Percentiles rank a stretch among this genome's conserved stretches.
These are phyloP conservation scores for Rhogogaster chlorosoma DNA, from an alignment of 2,888 invertebrate species.

Conservation along the genomic window DNA sequence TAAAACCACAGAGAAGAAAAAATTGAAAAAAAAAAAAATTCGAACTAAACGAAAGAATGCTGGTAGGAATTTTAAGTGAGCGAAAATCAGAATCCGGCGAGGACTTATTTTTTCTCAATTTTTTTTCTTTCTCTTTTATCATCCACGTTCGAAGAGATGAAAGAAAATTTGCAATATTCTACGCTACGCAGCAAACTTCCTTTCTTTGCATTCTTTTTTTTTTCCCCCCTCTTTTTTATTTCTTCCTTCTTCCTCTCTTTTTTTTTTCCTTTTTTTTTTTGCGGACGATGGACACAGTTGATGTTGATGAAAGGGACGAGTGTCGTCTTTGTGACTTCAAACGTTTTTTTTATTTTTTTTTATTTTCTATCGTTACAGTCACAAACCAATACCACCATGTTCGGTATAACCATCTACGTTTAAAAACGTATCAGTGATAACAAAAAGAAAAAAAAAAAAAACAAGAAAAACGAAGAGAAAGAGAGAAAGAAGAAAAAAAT, in stretches of 20 bases:
- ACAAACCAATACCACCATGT: background rate
- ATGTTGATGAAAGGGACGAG: slow-evolving; percentile 6
- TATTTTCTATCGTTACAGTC: background rate
- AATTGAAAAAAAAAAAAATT: background rate
- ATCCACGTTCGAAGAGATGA: background rate
- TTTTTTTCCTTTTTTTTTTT: background rate
- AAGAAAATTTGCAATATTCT: background rate
- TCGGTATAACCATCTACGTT: background rate
- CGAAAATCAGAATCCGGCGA: background rate
- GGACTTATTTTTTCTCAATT: background rate
- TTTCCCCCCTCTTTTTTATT: background rate
- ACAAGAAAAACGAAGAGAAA: background rate
- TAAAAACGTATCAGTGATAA: background rate
- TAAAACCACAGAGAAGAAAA: background rate
- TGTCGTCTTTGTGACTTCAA: slow-evolving; percentile 23
- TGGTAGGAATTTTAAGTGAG: background rate
- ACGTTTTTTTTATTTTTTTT: background rate
- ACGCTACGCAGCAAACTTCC: background rate
- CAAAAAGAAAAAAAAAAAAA: background rate
- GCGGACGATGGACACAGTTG: slow-evolving; percentile 4
- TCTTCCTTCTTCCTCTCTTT: background rate
- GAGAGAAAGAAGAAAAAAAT: background rate
- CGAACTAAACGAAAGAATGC: background rate
- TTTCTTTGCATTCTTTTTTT: background rate
- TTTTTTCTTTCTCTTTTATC: background rate